Base-by-base conservation (phyloP, 2,888 invertebrate genomes). In the Phortica okadai region DNA sequence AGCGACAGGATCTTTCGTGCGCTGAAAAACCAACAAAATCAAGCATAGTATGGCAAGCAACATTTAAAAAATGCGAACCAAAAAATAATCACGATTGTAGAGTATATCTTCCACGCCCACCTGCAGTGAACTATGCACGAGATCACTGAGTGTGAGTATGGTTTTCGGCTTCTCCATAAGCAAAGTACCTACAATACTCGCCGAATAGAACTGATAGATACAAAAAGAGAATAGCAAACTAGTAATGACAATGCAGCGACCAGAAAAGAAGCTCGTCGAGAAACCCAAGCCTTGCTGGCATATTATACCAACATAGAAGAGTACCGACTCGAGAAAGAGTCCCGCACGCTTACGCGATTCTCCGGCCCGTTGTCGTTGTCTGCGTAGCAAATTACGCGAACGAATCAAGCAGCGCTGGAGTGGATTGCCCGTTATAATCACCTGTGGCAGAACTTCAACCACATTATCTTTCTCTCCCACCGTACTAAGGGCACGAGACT, bases 141-240 rank as follows among this genome's bases (percentile, higher is more conserved):
- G 87, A 84, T 95, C 94, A 70, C 92, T 89, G 33, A 95, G 84
- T 3, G 93, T 93, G 77, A 92, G 93, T 66, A 95, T 95, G 41
- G 93, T 93, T 82, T 93, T 93, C 0, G 94, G 93, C 14, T 94
- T 92, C 76, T 94, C 94, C 87, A 93, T 92, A 54, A 95, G 89
- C 76, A 95, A 87, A 0, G 94, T 93, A 0, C 95, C 94, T 0
- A 95, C 94, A 70, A 95, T 94, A 70, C 94, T 94, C 1, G 94
- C 95, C 64, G 94, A 95, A 88, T 95, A 95, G 88, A 94, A 95
- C 85, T 95, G 95, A 88, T 94, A 95, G 66, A 95, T 90, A 21
- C 93, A 92, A 79, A 94, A 92, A 0, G 94, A 92, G 87, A 94
- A 94, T 1, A 94, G 74, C 67, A 94, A 92, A 1, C 93, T 92